These are phyloP conservation scores for Fulmarus glacialis DNA, from an alignment of 2,113 vertebrate genomes.

Conservation along the genomic window DNA sequence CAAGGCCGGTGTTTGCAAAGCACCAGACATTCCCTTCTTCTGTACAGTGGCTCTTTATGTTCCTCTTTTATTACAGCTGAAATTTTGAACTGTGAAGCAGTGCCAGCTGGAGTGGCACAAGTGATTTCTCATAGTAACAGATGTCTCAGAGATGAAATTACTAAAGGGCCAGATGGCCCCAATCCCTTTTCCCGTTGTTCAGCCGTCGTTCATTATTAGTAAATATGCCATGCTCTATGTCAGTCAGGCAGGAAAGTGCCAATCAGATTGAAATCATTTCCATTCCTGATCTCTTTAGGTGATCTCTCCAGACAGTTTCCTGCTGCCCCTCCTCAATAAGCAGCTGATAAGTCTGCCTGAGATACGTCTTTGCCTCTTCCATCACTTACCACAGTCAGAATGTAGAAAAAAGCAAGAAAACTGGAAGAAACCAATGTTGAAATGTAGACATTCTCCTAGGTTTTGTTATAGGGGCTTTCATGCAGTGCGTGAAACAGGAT, in stretches of 20 bases:
- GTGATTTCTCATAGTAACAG: slow-evolving; percentile 31
- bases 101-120: slow-evolving; percentile 58
- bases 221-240: neutral
- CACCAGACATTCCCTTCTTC: neutral
- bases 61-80: neutral
- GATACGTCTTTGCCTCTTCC: neutral
- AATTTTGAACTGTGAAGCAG: neutral
- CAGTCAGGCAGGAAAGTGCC: slow-evolving; percentile 19
- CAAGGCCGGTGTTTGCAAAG: neutral
- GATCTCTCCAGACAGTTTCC: neutral
- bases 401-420: neutral
- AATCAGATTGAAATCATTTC: neutral
- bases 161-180: slow-evolving; percentile 49
- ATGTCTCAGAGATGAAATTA: slow-evolving; percentile 34
- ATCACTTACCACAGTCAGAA: neutral
- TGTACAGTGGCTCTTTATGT: neutral
- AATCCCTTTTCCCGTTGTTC: neutral
- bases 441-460: neutral
- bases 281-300: neutral
- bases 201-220: neutral
- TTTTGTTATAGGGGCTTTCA: neutral
- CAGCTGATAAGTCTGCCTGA: neutral
- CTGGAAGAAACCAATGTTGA: neutral
- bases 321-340: neutral
- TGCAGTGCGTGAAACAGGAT: neutral